Conservation (phyloP, 2,113 vertebrate species). For the Blennius ocellaris region DNA sequence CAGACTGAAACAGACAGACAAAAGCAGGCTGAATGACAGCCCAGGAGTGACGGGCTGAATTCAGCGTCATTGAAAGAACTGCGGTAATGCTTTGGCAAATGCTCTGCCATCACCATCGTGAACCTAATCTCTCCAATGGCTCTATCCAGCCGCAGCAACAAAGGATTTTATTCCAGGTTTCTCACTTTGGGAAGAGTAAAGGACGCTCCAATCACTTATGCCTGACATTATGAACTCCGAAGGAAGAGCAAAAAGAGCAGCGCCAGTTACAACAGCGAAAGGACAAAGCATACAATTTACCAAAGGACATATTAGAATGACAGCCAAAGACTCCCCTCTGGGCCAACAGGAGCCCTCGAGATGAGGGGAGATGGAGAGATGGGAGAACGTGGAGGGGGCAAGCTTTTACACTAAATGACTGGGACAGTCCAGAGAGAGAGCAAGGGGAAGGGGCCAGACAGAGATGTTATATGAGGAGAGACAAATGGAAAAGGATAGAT, state of each 20-base stretch:
- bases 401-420: slow-evolving; percentile 66
- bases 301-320: slow-evolving; percentile 58
- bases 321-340: slow-evolving; percentile 56
- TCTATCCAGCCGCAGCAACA: slow-evolving; percentile 30
- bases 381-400: slow-evolving; percentile 27
- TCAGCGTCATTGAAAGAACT: slow-evolving; percentile 47
- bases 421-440: slow-evolving; percentile 49
- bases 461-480: slow-evolving; percentile 63
- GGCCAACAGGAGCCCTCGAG: slow-evolving; percentile 57
- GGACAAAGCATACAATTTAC: slow-evolving; percentile 29
- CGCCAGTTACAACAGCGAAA: slow-evolving; percentile 7
- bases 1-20: slow-evolving; percentile 38
- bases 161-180: slow-evolving; percentile 27
- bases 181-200: slow-evolving; percentile 5
- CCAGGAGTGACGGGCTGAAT: slow-evolving; percentile 53
- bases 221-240: slow-evolving; percentile 18
- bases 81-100: slow-evolving; percentile 48
- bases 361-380: slow-evolving; percentile 61
- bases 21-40: slow-evolving; percentile 48
- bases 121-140: slow-evolving; percentile 51
- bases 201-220: slow-evolving; percentile 12
- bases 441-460: slow-evolving; percentile 51
- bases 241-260: slow-evolving; percentile 48
- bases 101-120: slow-evolving; percentile 29
- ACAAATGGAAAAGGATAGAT: slow-evolving; percentile 71